Evolutionary conservation across 1,140 invertebrate genomes (phyloP), one percentile per base, ranked within the genome.

Genomic region (Papilio machaon): DNA sequence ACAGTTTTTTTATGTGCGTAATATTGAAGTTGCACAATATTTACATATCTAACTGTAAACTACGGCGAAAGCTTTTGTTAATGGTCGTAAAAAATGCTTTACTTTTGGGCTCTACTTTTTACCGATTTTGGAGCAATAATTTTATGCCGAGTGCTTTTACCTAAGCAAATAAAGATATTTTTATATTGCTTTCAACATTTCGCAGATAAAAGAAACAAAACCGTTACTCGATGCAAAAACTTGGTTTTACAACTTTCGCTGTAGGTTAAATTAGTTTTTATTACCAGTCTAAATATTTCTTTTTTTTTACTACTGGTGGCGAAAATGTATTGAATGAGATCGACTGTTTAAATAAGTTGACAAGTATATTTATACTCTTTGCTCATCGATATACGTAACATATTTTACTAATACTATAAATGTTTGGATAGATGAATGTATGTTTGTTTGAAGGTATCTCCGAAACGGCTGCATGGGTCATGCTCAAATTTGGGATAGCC

Each of bases 91-190:
- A 91, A 91, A 91, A 84, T 85, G 84, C 79, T 84, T 87, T 83
- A 87, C 81, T 84, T 88, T 88, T 82, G 88, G 86, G 89, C 15
- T 90, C 90, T 85, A 91, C 89, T 91, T 92, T 91, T 91, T 91
- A 91, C 85, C 83, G 84, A 91, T 91, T 86, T 75, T 87, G 82
- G 88, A 85, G 87, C 89, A 87, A 85, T 85, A 79, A 77, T 85
- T 86, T 82, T 82, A 82, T 74, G 35, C 79, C 64, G 49, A 67
- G 58, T 82, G 82, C 81, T 85, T 83, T 83, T 86, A 83, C 82
- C 81, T 84, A 86, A 90, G 86, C 86, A 90, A 89, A 89, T 87
- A 88, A 86, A 89, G 89, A 92, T 70, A 91, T 90, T 90, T 90
- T 90, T 92, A 91, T 92, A 85, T 85, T 77, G 82, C 79, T 76